Conservation (phyloP, 53 echinoderm and acorn worm genomes). For the Crossaster papposus region DNA sequence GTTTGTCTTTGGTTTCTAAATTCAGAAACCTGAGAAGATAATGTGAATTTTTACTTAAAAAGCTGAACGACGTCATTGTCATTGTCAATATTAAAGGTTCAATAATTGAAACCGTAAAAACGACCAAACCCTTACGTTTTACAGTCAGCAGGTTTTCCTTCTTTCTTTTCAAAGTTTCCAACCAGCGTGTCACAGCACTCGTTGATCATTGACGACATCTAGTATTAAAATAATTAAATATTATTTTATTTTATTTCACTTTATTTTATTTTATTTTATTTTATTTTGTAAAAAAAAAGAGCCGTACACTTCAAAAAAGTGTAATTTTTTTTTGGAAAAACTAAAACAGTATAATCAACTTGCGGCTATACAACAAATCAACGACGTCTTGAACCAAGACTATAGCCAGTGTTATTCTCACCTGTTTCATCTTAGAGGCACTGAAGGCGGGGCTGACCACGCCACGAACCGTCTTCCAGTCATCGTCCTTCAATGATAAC, state of each 20-base stretch:
- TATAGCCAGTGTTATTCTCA: background rate
- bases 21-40: too few relatives aligned
- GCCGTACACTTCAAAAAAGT: too few relatives aligned
- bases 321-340: too few relatives aligned
- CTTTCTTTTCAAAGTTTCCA: conserved; percentile 40
- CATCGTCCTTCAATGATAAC: background rate
- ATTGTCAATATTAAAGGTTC: background rate
- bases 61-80: too few relatives aligned
- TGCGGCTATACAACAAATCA: too few relatives aligned
- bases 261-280: too few relatives aligned
- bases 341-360: too few relatives aligned
- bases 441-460: conserved; percentile 33
- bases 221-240: background rate
- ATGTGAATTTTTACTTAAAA: too few relatives aligned
- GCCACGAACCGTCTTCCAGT: conserved; percentile 13
- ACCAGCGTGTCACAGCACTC: conserved; percentile 65
- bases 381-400: too few relatives aligned
- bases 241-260: background rate
- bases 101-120: background rate
- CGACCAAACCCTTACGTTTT: conserved; percentile 19
- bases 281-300: too few relatives aligned
- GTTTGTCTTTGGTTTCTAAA: too few relatives aligned
- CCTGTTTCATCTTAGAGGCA: conserved; percentile 21
- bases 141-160: conserved; percentile 46
- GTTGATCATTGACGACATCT: conserved; percentile 72